phyloP scores from a whole-genome alignment of 2,113 vertebrate genomes.

The Coptodon bakossiorum region DNA sequence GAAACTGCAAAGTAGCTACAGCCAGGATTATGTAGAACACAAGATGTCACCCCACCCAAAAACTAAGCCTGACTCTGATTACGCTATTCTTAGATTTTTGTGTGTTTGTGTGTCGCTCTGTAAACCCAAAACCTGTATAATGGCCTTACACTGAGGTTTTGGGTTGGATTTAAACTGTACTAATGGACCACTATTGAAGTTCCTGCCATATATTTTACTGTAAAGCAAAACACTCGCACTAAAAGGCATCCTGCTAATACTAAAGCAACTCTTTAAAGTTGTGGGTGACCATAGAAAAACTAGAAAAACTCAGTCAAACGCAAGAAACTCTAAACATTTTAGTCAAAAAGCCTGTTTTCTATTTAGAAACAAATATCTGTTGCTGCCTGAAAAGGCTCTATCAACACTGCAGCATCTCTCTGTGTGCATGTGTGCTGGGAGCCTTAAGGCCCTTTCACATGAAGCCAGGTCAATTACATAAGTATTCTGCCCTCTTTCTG shows the following conservation, averaged over 20 bases:
- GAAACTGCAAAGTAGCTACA: conserved; percentile 33
- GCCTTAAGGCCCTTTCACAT: not conserved
- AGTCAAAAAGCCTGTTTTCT: not conserved
- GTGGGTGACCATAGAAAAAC: not conserved
- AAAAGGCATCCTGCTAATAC: not conserved
- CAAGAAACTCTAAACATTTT: not conserved
- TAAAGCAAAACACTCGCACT: not conserved
- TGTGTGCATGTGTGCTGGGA: conserved; percentile 12
- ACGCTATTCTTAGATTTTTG: not conserved
- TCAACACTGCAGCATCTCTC: not conserved
- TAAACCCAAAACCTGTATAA: not conserved
- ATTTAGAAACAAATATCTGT: not conserved
- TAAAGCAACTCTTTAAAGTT: conserved; percentile 5
- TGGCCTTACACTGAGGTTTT: not conserved
- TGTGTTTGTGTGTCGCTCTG: not conserved
- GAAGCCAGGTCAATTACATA: conserved; percentile 24
- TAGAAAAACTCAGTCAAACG: not conserved
- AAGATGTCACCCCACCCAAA: conserved; percentile 44
- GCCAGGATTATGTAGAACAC: conserved; percentile 18
- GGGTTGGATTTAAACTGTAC: not conserved
- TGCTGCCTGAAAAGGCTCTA: not conserved
- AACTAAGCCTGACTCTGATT: not conserved
- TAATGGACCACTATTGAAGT: not conserved
- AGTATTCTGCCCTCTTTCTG: not conserved
- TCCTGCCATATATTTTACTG: conserved; percentile 29